Evolutionary conservation across 2,797 vertebrate genomes (phyloP).

Genomic region (Pogoniulus pusillus): DNA sequence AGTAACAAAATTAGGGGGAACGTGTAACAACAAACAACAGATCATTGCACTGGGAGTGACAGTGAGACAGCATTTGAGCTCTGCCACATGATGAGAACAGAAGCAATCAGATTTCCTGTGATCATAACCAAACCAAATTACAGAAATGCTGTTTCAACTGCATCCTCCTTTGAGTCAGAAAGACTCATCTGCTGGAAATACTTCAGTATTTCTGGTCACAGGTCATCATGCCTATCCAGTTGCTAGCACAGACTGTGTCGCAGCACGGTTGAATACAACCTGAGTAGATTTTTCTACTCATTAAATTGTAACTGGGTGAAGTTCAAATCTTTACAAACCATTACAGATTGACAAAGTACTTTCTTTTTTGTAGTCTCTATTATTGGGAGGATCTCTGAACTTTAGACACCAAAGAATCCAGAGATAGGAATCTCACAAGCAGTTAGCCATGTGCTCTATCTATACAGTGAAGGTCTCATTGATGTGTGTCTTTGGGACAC

Average conservation of each 20-base stretch:
- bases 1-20: background rate
- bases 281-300: background rate
- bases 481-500: background rate
- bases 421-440: background rate
- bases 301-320: background rate
- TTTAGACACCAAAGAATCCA: background rate
- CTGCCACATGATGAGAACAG: background rate
- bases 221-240: background rate
- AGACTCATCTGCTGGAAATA: background rate
- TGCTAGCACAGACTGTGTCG: background rate
- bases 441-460: rapidly evolving
- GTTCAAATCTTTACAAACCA: background rate
- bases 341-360: background rate
- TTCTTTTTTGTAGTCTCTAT: background rate
- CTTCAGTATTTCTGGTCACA: background rate
- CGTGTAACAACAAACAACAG: background rate
- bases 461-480: background rate
- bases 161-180: conserved; percentile 7
- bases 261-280: background rate
- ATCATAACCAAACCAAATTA: background rate
- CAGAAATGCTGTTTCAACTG: background rate
- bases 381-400: background rate
- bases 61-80: background rate
- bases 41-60: background rate
- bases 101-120: background rate